Evolutionary conservation across 1,140 invertebrate genomes (phyloP).

Genomic region (Pachypsylla venusta): DNA sequence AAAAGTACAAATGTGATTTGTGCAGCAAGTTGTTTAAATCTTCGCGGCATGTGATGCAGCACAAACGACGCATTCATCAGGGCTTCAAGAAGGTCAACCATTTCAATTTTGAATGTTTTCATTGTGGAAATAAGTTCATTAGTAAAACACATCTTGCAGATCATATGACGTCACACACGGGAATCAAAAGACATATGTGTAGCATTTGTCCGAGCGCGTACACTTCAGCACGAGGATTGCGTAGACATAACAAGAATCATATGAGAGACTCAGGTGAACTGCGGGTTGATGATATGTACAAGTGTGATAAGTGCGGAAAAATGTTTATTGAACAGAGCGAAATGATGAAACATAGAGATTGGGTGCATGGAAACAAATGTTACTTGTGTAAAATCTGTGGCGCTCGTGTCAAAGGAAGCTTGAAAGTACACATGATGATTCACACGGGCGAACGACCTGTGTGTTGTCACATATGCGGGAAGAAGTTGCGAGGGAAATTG

Average conservation of each 20-base stretch:
- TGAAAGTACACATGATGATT: slow-evolving; percentile 5
- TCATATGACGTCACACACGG: slow-evolving; percentile 31
- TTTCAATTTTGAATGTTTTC: slow-evolving; percentile 10
- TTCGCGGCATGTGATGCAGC: not conserved
- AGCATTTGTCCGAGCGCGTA: slow-evolving; percentile 40
- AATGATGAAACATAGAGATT: not conserved
- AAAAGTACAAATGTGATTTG: slow-evolving; percentile 2
- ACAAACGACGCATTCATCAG: not conserved
- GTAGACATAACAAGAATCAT: slow-evolving; percentile 2
- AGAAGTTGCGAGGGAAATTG: slow-evolving; percentile 46
- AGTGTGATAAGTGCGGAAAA: not conserved
- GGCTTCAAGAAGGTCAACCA: not conserved
- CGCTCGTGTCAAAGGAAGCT: slow-evolving; percentile 23
- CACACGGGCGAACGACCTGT: slow-evolving; percentile 33
- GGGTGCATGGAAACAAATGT: slow-evolving; percentile 23
- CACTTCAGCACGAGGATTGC: not conserved
- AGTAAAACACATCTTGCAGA: slow-evolving; percentile 17
- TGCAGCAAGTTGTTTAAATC: slow-evolving; percentile 6
- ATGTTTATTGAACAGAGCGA: slow-evolving; percentile 2
- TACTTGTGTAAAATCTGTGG: slow-evolving; percentile 37
- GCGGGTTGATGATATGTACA: not conserved
- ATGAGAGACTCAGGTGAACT: not conserved
- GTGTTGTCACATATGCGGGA: slow-evolving; percentile 46
- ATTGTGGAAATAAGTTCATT: slow-evolving; percentile 6
- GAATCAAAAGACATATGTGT: slow-evolving; percentile 51